These are phyloP conservation scores for Gephyroberyx darwinii DNA, from an alignment of 2,797 vertebrate genomes.

Conservation along the genomic window DNA sequence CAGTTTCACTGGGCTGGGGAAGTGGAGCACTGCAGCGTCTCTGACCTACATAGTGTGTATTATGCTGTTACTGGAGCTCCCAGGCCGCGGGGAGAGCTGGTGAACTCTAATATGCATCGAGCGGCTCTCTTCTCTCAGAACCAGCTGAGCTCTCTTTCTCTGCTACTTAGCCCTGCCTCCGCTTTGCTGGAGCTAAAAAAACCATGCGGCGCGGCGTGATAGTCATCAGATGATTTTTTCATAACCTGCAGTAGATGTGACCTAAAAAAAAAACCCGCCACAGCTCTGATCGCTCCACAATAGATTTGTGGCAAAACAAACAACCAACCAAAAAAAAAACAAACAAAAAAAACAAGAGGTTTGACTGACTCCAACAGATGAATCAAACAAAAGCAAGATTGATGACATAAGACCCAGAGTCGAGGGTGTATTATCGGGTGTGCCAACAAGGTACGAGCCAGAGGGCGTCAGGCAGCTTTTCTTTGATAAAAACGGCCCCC, in stretches of 20 bases:
- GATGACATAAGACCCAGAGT: conserved; percentile 20
- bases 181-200: conserved; percentile 70
- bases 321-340: conserved; percentile 51
- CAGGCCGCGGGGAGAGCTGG: conserved; percentile 73
- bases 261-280: conserved; percentile 44
- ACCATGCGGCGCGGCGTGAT: conserved; percentile 65
- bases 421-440: conserved; percentile 16
- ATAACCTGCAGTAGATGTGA: conserved; percentile 62
- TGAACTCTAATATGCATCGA: conserved; percentile 78
- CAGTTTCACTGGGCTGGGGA: conserved; percentile 78
- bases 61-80: conserved; percentile 79
- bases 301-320: conserved; percentile 48
- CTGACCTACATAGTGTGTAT: conserved; percentile 83
- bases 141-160: conserved; percentile 64
- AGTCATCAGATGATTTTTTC: conserved; percentile 69
- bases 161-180: conserved; percentile 60
- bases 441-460: conserved; percentile 45
- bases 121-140: conserved; percentile 65
- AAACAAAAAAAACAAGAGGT: conserved; percentile 47
- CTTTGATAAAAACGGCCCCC: conserved; percentile 34
- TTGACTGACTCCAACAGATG: conserved; percentile 39
- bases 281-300: conserved; percentile 42
- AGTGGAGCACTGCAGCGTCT: conserved; percentile 82
- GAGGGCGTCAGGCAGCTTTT: conserved; percentile 23
- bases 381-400: conserved; percentile 56